These are phyloP conservation scores for Idaea aversata DNA, from an alignment of 2,888 invertebrate species.

Conservation along the genomic window DNA sequence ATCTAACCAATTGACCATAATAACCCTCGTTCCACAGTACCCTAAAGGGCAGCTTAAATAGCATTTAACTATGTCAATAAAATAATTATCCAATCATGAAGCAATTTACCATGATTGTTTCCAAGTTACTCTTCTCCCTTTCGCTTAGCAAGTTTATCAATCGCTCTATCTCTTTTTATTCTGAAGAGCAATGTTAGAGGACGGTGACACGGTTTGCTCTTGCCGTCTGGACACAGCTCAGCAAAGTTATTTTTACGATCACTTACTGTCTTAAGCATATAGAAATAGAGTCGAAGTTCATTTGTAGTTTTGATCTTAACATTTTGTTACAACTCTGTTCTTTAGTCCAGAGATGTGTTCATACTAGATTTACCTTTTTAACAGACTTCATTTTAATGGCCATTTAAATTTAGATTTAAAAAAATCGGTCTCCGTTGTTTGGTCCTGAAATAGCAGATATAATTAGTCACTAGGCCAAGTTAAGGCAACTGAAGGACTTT, in stretches of 20 bases:
- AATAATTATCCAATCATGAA: conserved; percentile 78
- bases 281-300: conserved; percentile 16
- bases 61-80: conserved; percentile 75
- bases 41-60: conserved; percentile 51
- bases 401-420: no score
- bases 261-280: conserved; percentile 1
- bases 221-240: conserved; percentile 45
- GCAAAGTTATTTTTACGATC: conserved; percentile 28
- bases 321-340: conserved; percentile 44
- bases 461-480: background rate
- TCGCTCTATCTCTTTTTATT: conserved; percentile 40
- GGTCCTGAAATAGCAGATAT: background rate
- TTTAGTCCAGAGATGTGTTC: conserved; percentile 24
- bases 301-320: background rate
- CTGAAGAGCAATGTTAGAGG: conserved; percentile 52
- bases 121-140: conserved; percentile 42
- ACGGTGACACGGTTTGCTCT: conserved; percentile 57
- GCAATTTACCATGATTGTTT: conserved; percentile 72
- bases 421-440: background rate
- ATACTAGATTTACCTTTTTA: background rate
- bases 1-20: conserved; percentile 37
- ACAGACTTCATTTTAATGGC: no score
- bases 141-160: conserved; percentile 13
- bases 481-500: background rate
- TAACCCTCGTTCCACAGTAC: conserved; percentile 36